Evolutionary conservation across 2,797 vertebrate species (phyloP), one percentile per base, ranked within the genome.

Genomic region (Eupleurogrammus muticus): DNA sequence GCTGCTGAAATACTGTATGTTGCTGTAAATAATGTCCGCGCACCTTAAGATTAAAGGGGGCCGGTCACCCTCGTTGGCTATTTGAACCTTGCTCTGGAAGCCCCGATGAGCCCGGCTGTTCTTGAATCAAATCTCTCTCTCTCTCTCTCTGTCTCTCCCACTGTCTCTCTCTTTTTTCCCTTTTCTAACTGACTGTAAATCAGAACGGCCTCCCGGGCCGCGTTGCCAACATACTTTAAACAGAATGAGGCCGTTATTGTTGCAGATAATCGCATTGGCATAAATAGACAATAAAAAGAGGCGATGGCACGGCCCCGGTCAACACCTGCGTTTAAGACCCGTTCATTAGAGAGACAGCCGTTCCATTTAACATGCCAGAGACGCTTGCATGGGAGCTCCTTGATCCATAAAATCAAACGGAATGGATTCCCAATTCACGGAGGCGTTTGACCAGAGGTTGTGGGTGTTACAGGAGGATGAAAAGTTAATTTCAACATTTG

Each of bases 371-470:
- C 84, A 84, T 81, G 86, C 81, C 79, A 75, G 73, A 73, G 65
- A 72, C 58, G 79, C 81, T 87, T 87, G 85, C 89, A 85, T 61
- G 77, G 77, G 82, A 84, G 78, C 79, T 83, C 79, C 82, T 90
- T 92, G 91, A 93, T 91, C 89, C 89, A 89, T 90, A 89, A 90
- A 91, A 92, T 92, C 85, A 89, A 89, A 90, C 88, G 87, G 82
- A 90, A 90, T 85, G 44, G 81, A 53, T 79, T 89, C 78, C 84
- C 87, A 90, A 88, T 84, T 61, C 88, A 78, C 84, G 85, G 78
- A 88, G 81, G 87, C 61, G 70, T 86, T 86, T 85, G 82, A 85
- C 82, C 84, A 64, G 64, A 75, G 67, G 88, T 80, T 86, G 74
- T 48, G 57, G 70, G 74, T 76, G 74, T 76, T 80, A 77, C 57